A percentile compares a stretch with the other conserved stretches of the same genome.
phyloP scores from a whole-genome alignment of 2,888 invertebrate species.

The Eilema caniola region DNA sequence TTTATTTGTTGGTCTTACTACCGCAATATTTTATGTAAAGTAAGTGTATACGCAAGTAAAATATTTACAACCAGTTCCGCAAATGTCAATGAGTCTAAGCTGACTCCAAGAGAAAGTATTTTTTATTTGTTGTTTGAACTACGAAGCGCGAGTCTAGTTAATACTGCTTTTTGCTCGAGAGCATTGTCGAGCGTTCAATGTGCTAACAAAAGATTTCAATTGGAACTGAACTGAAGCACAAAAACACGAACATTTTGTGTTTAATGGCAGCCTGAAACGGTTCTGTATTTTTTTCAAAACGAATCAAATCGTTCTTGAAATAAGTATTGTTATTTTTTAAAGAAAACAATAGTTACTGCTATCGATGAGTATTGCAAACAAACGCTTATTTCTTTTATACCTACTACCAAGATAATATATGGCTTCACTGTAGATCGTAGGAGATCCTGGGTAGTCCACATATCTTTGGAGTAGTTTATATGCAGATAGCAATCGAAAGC shows the following conservation, averaged over 20 bases:
- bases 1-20: too few species aligned
- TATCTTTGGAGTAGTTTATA: too few species aligned
- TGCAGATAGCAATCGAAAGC: too few species aligned
- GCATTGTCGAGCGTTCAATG: conserved; percentile 32
- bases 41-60: neutral
- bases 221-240: conserved; percentile 20
- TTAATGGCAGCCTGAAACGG: neutral
- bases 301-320: neutral
- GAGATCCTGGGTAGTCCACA: too few species aligned
- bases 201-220: conserved; percentile 20
- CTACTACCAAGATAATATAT: too few species aligned
- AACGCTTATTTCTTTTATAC: too few species aligned
- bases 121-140: conserved; percentile 37
- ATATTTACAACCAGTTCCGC: conserved; percentile 20
- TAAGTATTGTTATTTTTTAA: neutral
- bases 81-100: conserved; percentile 34
- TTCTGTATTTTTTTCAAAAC: neutral
- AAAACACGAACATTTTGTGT: conserved; percentile 17
- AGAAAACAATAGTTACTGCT: neutral
- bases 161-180: conserved; percentile 42
- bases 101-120: conserved; percentile 33
- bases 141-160: conserved; percentile 43
- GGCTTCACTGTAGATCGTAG: too few species aligned
- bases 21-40: neutral
- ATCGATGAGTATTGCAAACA: too few species aligned